Evolutionary conservation across 1,140 invertebrate genomes (phyloP).

Genomic region (Calephelis virginiensis): DNA sequence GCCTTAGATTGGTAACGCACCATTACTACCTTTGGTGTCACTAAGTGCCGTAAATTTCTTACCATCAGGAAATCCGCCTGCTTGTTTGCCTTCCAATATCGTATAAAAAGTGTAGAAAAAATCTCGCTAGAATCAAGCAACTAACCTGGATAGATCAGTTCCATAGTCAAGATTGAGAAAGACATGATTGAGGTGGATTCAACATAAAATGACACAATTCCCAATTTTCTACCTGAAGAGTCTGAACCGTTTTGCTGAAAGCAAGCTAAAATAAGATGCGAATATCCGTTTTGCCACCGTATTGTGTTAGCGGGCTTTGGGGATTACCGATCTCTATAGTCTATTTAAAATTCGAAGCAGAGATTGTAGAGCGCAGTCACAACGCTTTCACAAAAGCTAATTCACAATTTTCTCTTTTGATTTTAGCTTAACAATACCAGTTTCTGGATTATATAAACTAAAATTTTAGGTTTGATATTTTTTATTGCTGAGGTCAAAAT

Average conservation of each 20-base stretch:
- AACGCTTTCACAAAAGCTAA: slow-evolving; percentile 60
- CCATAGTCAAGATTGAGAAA: slow-evolving; percentile 36
- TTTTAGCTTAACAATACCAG: slow-evolving; percentile 32
- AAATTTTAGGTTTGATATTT: slow-evolving; percentile 24
- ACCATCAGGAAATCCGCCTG: no score
- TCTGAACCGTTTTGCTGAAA: slow-evolving; percentile 65
- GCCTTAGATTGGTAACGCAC: no score
- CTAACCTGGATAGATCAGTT: not conserved
- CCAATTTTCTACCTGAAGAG: slow-evolving; percentile 73
- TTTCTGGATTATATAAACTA: slow-evolving; percentile 16
- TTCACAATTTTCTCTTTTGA: slow-evolving; percentile 55
- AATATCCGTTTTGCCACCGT: slow-evolving; percentile 62
- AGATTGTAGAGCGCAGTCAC: slow-evolving; percentile 56
- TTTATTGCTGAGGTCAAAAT: no score
- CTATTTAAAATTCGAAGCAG: slow-evolving; percentile 71
- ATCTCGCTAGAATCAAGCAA: not conserved
- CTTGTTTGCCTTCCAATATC: no score
- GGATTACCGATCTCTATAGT: slow-evolving; percentile 69
- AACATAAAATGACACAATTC: slow-evolving; percentile 63
- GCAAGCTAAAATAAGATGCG: slow-evolving; percentile 65
- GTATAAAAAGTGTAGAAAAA: no score
- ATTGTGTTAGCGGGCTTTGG: slow-evolving; percentile 61
- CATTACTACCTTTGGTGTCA: no score
- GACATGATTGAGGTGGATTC: slow-evolving; percentile 56
- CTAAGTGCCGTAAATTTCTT: no score